Percentiles rank a stretch among this genome's conserved stretches.
Evolutionary conservation across 2,797 vertebrate species (phyloP).

Genomic region (Discoglossus pictus): DNA sequence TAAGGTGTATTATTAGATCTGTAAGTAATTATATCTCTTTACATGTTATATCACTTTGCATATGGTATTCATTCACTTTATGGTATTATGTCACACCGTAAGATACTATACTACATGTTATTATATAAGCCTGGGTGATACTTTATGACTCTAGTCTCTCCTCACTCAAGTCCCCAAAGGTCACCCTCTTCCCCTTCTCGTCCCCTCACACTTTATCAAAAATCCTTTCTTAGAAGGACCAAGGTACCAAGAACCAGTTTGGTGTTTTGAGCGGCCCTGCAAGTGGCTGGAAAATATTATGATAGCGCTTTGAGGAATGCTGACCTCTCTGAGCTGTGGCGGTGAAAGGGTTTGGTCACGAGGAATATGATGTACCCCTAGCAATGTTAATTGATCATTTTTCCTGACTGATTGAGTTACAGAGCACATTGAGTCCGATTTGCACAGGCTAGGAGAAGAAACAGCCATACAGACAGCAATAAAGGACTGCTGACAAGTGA

Average conservation of each 20-base stretch:
- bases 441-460: slow-evolving; percentile 1
- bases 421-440: slow-evolving; percentile 10
- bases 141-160: not conserved
- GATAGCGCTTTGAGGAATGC: slow-evolving; percentile 9
- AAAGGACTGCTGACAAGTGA: slow-evolving; percentile 23
- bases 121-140: not conserved
- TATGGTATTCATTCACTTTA: too few relatives aligned
- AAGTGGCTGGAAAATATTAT: slow-evolving; percentile 37
- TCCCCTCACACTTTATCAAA: not conserved
- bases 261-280: slow-evolving; percentile 4
- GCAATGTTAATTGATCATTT: slow-evolving; percentile 48
- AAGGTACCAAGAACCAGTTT: not conserved
- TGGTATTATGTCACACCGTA: too few relatives aligned
- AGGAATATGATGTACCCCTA: slow-evolving; percentile 29
- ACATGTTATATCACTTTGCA: too few relatives aligned
- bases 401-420: slow-evolving; percentile 38
- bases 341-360: slow-evolving; percentile 23
- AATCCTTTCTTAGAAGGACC: too few relatives aligned
- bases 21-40: too few relatives aligned
- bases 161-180: not conserved
- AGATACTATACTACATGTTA: too few relatives aligned
- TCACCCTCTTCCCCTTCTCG: not conserved
- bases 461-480: slow-evolving; percentile 22
- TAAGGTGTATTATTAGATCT: too few relatives aligned
- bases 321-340: slow-evolving; percentile 24